Evolutionary conservation across 2,888 invertebrate genomes (phyloP).

Genomic region (Pristionchus exspectatus): DNA sequence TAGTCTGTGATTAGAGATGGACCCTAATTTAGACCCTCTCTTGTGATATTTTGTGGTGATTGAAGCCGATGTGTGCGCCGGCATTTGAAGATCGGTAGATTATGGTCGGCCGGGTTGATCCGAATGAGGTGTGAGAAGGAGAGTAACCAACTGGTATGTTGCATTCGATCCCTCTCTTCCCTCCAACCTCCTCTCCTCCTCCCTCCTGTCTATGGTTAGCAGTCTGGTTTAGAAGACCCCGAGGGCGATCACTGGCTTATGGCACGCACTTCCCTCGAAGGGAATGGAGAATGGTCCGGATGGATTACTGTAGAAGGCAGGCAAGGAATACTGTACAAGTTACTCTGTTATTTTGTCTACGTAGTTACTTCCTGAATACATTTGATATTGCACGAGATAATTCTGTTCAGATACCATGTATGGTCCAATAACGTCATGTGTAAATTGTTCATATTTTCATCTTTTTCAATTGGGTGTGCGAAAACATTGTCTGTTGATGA

Average conservation of each 20-base stretch:
- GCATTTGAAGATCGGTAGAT: constrained; percentile 15
- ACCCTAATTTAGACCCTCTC: too few species aligned
- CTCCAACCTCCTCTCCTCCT: constrained; percentile 26
- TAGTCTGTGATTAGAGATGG: too few species aligned
- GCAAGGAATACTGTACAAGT: not conserved
- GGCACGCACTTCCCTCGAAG: not conserved
- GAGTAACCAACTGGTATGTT: constrained; percentile 22
- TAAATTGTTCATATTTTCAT: not conserved
- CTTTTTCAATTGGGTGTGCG: not conserved
- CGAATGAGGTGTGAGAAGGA: constrained; percentile 9
- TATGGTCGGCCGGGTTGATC: constrained; percentile 15
- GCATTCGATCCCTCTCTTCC: constrained; percentile 13
- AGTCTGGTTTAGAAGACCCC: constrained; percentile 24
- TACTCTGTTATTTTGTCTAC: not conserved
- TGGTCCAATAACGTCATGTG: not conserved
- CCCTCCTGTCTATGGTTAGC: not conserved
- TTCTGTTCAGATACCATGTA: too few species aligned
- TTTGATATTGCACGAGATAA: too few species aligned
- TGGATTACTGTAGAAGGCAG: not conserved
- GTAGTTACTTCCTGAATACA: not conserved
- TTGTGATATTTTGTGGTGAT: not conserved
- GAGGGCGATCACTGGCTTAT: constrained; percentile 35
- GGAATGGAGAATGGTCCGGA: not conserved
- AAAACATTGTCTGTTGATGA: constrained; percentile 32
- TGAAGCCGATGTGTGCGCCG: not conserved